phyloP scores from a whole-genome alignment of 2,113 vertebrate genomes.

The Microtus pennsylvanicus region DNA sequence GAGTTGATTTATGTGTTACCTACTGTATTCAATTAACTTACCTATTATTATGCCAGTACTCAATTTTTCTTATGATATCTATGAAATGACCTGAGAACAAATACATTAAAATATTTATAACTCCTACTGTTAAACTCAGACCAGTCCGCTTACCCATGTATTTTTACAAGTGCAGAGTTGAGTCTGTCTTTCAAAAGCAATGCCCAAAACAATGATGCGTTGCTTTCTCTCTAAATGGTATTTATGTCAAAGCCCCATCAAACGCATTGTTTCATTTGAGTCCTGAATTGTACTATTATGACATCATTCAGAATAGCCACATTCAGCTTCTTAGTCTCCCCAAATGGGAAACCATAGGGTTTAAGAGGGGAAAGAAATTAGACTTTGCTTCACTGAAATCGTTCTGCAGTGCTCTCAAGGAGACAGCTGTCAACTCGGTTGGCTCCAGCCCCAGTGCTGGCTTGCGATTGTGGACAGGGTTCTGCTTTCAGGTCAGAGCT shows the following conservation, averaged over 20 bases:
- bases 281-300: conserved; percentile 49
- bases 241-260: conserved; percentile 56
- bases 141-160: not conserved
- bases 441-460: not conserved
- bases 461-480: conserved; percentile 53
- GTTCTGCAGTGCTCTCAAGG: conserved; percentile 39
- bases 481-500: conserved; percentile 22
- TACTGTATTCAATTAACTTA: not conserved
- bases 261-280: conserved; percentile 39
- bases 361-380: conserved; percentile 17
- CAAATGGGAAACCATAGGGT: conserved; percentile 54
- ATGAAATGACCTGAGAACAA: conserved; percentile 38
- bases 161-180: not conserved
- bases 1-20: conserved; percentile 9
- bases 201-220: conserved; percentile 31
- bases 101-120: conserved; percentile 54
- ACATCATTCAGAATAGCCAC: conserved; percentile 55
- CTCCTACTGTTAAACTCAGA: not conserved
- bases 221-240: conserved; percentile 39
- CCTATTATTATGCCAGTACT: not conserved
- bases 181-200: conserved; percentile 45
- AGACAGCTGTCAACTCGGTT: conserved; percentile 58
- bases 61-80: conserved; percentile 37
- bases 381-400: not conserved
- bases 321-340: conserved; percentile 26